Evolutionary conservation across 2,888 invertebrate species (phyloP), one percentile per base, ranked within the genome.

Genomic region (Lissocephala sabroskyi): DNA sequence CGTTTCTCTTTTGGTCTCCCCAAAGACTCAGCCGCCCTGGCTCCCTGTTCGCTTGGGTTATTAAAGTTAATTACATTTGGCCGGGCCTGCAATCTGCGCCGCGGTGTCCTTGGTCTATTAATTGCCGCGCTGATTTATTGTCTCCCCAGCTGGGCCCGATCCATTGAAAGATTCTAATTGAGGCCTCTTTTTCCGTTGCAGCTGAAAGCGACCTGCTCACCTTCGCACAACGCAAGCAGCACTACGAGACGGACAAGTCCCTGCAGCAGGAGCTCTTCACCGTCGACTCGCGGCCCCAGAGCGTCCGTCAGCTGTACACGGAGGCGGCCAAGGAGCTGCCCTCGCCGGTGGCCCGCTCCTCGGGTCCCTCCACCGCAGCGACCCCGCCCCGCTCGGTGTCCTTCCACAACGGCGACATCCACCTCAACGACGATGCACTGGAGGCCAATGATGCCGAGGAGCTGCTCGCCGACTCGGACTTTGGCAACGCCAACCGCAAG

Each of bases 151-250:
- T 40, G 49, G 17, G 23, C 23, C 23, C 23, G 7, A 23, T 7
- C 7, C 7, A 23, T 23, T 23, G 23, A 7, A 23, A 23, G 3
- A 5, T 23, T n/a, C n/a, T n/a, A n/a, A n/a, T n/a, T n/a, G n/a
- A n/a, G n/a, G n/a, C n/a, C n/a, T 3, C 23, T 23, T 9, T 5
- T 5, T 2, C 7, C 36, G 47, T 92, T 90, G 43, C 89, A 96
- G 96, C 96, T 85, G 95, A 95, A 87, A 93, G 96, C 82, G 94
- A 95, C 88, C 91, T 96, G 86, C 91, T 92, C 80, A 90, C 91
- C 83, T 96, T 95, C 88, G 93, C 94, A 67, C 84, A 89, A 75
- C 89, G 91, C 82, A 93, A 90, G 86, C 87, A 89, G 70, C 93
- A 94, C 86, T 95, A 90, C 87, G 88, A 87, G 82, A 88, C 91